A percentile compares a stretch with the other conserved stretches of the same genome.
These are phyloP conservation scores for Leptinotarsa tumamoca DNA, from an alignment of 2,888 invertebrate species.

Conservation along the genomic window DNA sequence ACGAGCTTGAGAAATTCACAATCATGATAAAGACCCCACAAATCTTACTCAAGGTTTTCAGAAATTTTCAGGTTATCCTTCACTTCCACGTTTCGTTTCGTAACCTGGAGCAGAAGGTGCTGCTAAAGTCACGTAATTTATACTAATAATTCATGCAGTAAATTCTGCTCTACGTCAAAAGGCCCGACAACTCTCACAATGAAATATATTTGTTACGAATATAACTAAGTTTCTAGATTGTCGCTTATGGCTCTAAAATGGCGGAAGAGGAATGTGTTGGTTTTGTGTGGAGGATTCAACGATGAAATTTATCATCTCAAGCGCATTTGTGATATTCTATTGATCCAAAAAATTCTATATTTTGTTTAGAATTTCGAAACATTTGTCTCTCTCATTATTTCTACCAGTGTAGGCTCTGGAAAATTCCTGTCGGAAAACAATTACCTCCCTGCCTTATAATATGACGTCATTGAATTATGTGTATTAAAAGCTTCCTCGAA, in stretches of 20 bases:
- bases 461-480: no score
- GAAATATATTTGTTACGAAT: slow-evolving; percentile 17
- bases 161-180: slow-evolving; percentile 11
- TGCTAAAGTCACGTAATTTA: slow-evolving; percentile 15
- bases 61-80: slow-evolving; percentile 7
- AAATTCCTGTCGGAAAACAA: no score
- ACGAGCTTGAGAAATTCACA: not conserved
- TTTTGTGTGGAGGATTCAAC: not conserved
- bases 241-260: not conserved
- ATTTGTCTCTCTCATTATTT: no score
- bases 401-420: no score
- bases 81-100: slow-evolving; percentile 12
- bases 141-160: slow-evolving; percentile 13
- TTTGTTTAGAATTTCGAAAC: no score
- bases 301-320: not conserved
- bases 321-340: not conserved
- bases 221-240: slow-evolving; percentile 3
- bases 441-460: no score
- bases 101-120: slow-evolving; percentile 17
- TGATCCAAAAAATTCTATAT: no score
- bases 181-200: not conserved
- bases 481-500: no score
- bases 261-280: not conserved
- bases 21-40: slow-evolving; percentile 4
- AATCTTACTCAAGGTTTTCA: not conserved